These are phyloP conservation scores for Pristionchus arcanus DNA, from an alignment of 2,888 invertebrate genomes.

Conservation along the genomic window DNA sequence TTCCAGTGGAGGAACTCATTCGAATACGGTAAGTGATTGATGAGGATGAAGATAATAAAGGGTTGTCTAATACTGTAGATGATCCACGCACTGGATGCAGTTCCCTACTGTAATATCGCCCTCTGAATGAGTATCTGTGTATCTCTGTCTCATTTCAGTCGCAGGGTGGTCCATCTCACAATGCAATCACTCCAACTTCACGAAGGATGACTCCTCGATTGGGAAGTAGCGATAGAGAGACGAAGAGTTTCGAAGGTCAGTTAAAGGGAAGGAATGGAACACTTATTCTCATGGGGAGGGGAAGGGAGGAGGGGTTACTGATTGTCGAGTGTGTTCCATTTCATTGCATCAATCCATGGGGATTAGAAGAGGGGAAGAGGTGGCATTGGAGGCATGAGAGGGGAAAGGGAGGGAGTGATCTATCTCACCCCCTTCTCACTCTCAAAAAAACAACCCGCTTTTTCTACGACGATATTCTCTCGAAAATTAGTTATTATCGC, in stretches of 20 bases:
- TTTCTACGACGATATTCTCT: background rate
- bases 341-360: constrained; percentile 2
- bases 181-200: background rate
- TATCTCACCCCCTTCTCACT: background rate
- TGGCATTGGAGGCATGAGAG: background rate
- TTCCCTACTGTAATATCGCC: too few species aligned
- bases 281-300: background rate
- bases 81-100: too few species aligned
- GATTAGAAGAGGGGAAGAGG: background rate
- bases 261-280: background rate
- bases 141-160: background rate
- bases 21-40: background rate
- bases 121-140: background rate
- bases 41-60: background rate
- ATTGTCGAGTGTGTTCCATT: background rate
- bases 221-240: constrained; percentile 28
- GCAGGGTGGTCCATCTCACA: background rate
- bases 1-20: background rate
- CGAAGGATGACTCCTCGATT: constrained; percentile 30
- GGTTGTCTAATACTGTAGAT: background rate
- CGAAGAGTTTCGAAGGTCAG: constrained; percentile 28
- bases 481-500: background rate
- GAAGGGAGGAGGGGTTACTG: background rate
- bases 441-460: background rate
- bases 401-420: background rate